A percentile compares a stretch with the other conserved stretches of the same genome.
These are phyloP conservation scores for Cybosia mesomella DNA, from an alignment of 2,888 invertebrate genomes.

Conservation along the genomic window DNA sequence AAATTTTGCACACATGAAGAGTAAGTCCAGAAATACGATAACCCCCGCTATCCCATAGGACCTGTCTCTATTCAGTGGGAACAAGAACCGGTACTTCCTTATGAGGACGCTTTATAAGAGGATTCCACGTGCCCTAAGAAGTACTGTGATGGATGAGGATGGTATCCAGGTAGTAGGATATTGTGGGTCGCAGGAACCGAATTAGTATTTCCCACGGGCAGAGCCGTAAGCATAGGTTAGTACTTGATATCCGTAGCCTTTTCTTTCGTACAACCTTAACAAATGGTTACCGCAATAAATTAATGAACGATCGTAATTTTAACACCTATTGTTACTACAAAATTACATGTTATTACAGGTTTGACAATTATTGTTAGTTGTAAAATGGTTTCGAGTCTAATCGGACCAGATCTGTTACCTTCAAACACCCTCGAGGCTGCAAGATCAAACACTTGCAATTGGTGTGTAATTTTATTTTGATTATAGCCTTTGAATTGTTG, in stretches of 20 bases:
- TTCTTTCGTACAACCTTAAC: neutral
- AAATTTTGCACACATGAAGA: no score
- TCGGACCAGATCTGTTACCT: slow-evolving; percentile 34
- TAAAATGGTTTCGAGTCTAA: slow-evolving; percentile 29
- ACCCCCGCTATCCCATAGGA: no score
- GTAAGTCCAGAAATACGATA: no score
- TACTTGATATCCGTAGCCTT: neutral
- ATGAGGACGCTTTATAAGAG: no score
- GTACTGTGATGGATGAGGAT: no score
- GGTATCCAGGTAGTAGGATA: neutral
- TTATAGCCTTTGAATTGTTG: slow-evolving; percentile 40
- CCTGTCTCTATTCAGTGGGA: no score
- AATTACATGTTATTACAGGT: slow-evolving; percentile 27
- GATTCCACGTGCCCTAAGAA: no score
- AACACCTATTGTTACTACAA: slow-evolving; percentile 31
- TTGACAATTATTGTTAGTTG: slow-evolving; percentile 20
- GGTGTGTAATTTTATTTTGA: slow-evolving; percentile 39
- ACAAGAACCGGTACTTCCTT: no score
- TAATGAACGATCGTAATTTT: slow-evolving; percentile 30
- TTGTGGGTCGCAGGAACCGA: neutral
- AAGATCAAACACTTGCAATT: slow-evolving; percentile 53
- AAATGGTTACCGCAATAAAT: neutral
- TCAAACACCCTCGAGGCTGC: slow-evolving; percentile 24
- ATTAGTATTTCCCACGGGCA: neutral
- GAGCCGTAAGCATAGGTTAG: neutral